Conservation (phyloP, 2,113 vertebrate species). For the Stictonetta naevosa region DNA sequence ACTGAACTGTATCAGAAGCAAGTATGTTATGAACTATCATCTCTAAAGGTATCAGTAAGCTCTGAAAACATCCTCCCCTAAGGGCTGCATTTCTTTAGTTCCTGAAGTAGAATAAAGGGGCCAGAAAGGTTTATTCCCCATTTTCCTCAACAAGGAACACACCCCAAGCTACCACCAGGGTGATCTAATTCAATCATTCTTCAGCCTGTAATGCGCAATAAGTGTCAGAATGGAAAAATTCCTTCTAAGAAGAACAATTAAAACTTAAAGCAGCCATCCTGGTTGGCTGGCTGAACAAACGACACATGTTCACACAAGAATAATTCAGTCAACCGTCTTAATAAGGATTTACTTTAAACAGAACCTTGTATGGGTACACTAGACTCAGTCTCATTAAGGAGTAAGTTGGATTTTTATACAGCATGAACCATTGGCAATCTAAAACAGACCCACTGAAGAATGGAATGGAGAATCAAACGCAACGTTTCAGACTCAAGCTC, state of each 20-base stretch:
- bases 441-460: constrained; percentile 76
- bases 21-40: constrained; percentile 12
- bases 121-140: neutral
- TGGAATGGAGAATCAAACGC: constrained; percentile 77
- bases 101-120: constrained; percentile 11
- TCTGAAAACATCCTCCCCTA: constrained; percentile 25
- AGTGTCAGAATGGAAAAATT: constrained; percentile 35
- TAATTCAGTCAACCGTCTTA: constrained; percentile 71
- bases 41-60: constrained; percentile 7
- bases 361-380: constrained; percentile 75
- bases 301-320: constrained; percentile 67
- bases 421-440: constrained; percentile 73
- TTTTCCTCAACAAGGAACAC: constrained; percentile 3
- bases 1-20: constrained; percentile 41
- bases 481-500: constrained; percentile 77
- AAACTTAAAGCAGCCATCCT: constrained; percentile 26
- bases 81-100: neutral
- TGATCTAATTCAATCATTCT: constrained; percentile 22
- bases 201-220: neutral
- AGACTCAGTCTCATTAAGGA: constrained; percentile 73
- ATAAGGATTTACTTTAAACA: constrained; percentile 74
- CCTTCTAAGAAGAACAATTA: constrained; percentile 44
- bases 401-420: constrained; percentile 73
- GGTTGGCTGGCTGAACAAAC: constrained; percentile 69
- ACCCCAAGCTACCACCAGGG: neutral